phyloP scores from a whole-genome alignment of 2,888 invertebrate genomes.

The Cephus nigrinus region DNA sequence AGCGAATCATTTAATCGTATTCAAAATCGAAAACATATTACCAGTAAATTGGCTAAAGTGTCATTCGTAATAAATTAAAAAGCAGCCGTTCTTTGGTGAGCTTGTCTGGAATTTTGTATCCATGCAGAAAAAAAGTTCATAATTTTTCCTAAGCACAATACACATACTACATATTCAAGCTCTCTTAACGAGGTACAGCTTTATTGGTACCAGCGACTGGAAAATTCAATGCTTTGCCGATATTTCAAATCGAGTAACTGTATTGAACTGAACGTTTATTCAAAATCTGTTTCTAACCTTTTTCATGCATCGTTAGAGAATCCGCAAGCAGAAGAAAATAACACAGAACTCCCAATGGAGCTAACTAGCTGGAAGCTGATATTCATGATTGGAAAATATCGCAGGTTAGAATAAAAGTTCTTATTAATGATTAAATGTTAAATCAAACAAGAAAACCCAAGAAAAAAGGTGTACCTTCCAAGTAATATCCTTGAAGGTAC shows the following conservation, averaged over 20 bases:
- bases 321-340: background rate
- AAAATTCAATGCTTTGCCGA: too few species aligned
- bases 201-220: too few species aligned
- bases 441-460: background rate
- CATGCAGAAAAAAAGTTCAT: background rate
- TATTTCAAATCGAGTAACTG: background rate
- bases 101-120: background rate
- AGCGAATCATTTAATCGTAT: too few species aligned
- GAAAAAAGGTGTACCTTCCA: background rate
- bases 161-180: background rate
- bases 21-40: too few species aligned
- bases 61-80: too few species aligned
- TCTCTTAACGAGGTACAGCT: too few species aligned
- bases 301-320: background rate
- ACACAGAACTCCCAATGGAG: background rate
- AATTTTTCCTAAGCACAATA: background rate
- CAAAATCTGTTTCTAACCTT: background rate
- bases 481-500: background rate
- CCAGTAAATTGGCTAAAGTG: too few species aligned
- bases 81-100: too few species aligned
- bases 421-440: background rate
- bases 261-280: background rate
- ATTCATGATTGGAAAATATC: background rate
- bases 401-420: background rate
- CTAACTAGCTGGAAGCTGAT: background rate